Evolutionary conservation across 2,888 invertebrate species (phyloP).

Genomic region (Rotaria socialis): DNA sequence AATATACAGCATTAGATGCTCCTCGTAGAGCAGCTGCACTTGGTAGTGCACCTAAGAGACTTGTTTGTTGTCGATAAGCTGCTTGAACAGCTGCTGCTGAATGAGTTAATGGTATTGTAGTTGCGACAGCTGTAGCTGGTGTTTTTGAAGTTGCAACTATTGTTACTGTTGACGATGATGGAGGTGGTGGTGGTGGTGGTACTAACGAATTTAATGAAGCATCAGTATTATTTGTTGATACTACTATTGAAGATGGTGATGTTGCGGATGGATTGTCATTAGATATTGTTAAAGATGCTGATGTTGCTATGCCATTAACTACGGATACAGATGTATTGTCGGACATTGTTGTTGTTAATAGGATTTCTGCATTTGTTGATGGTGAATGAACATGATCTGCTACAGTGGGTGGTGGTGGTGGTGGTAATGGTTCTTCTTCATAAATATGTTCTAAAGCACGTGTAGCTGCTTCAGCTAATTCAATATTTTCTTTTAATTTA

Average conservation of each 20-base stretch:
- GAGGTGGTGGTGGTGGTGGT: not conserved
- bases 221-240: not conserved
- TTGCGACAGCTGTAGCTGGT: not conserved
- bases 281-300: not conserved
- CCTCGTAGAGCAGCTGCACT: not conserved
- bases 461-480: conserved; percentile 36
- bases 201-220: not conserved
- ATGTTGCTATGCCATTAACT: not conserved
- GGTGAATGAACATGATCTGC: not conserved
- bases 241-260: not conserved
- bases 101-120: not conserved
- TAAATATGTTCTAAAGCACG: conserved; percentile 37
- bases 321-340: not conserved
- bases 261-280: not conserved
- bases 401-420: not conserved
- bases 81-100: conserved; percentile 32
- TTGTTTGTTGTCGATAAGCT: conserved; percentile 36
- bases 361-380: not conserved
- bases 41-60: conserved; percentile 30
- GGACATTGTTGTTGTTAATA: not conserved
- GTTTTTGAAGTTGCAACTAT: not conserved
- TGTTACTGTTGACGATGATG: not conserved
- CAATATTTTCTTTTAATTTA: conserved; percentile 13
- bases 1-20: not conserved
- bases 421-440: not conserved